A percentile compares a stretch with the other conserved stretches of the same genome.
Conservation (phyloP, 2,113 vertebrate genomes). For the Kryptolebias marmoratus region DNA sequence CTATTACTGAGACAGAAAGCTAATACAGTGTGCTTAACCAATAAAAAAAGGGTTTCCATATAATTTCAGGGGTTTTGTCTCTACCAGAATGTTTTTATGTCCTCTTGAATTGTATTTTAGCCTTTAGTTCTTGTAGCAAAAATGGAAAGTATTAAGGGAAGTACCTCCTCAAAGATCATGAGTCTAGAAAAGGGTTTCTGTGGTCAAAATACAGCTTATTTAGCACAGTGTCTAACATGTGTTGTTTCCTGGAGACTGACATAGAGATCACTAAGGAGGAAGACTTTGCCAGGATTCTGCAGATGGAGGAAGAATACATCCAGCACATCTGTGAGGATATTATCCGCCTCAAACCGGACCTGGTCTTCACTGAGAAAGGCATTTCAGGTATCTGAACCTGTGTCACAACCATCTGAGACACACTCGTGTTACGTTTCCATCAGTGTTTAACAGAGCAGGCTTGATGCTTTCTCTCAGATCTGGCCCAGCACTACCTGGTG, state of each 20-base stretch:
- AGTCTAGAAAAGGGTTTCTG: neutral
- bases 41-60: no score
- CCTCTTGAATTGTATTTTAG: no score
- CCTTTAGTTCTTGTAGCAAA: no score
- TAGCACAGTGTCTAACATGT: no score
- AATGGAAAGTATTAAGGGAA: no score
- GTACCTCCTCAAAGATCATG: no score
- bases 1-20: no score
- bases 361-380: slow-evolving; percentile 96
- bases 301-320: slow-evolving; percentile 97
- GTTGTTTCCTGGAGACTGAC: slow-evolving; percentile 83
- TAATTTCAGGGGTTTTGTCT: no score
- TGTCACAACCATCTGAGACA: no score
- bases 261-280: slow-evolving; percentile 97
- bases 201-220: neutral
- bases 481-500: slow-evolving; percentile 97
- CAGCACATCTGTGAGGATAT: slow-evolving; percentile 97
- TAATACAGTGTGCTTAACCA: no score
- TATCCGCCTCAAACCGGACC: slow-evolving; percentile 90
- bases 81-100: no score
- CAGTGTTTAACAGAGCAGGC: neutral
- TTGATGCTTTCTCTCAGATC: slow-evolving; percentile 77
- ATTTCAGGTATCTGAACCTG: slow-evolving; percentile 85
- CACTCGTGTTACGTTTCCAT: neutral
- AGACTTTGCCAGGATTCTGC: slow-evolving; percentile 94